phyloP scores from a whole-genome alignment of 2,888 invertebrate species.

The Chalcosyrphus nemorum region DNA sequence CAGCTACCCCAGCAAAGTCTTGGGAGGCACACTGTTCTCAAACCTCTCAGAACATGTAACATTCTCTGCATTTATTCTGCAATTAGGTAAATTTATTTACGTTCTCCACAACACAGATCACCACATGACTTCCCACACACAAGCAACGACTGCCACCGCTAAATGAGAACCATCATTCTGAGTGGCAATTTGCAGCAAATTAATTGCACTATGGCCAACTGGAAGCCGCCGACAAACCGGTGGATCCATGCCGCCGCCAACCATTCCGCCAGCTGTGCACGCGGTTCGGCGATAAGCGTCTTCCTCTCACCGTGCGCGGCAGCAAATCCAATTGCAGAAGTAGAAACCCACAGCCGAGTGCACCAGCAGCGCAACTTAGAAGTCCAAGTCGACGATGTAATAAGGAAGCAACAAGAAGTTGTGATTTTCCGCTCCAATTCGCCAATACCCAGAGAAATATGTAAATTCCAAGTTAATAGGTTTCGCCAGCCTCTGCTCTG shows the following conservation, averaged over 20 bases:
- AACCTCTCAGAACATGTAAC: conserved; percentile 22
- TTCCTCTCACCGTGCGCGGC: conserved; percentile 35
- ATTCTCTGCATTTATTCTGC: conserved; percentile 58
- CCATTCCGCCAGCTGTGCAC: background rate
- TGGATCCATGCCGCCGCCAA: conserved; percentile 1
- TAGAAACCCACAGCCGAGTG: conserved; percentile 49
- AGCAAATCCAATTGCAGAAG: conserved; percentile 42
- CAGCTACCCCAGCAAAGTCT: conserved; percentile 31
- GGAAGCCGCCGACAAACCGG: conserved; percentile 33
- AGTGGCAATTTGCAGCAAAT: conserved; percentile 70
- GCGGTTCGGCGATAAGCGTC: conserved; percentile 46
- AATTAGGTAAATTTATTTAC: conserved; percentile 64
- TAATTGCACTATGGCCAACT: conserved; percentile 63
- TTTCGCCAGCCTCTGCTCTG: conserved; percentile 17
- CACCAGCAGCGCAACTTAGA: conserved; percentile 19
- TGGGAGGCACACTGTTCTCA: conserved; percentile 18
- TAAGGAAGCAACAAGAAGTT: conserved; percentile 68
- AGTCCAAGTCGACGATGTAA: conserved; percentile 49
- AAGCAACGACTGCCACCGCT: conserved; percentile 32
- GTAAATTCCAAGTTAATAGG: conserved; percentile 66
- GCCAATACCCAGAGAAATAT: conserved; percentile 62
- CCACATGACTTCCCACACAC: conserved; percentile 56
- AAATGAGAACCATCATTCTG: conserved; percentile 70
- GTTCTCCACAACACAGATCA: conserved; percentile 19
- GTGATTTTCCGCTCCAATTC: conserved; percentile 73